phyloP scores from a whole-genome alignment of 2,797 vertebrate genomes.

The Uromys caudimaculatus region DNA sequence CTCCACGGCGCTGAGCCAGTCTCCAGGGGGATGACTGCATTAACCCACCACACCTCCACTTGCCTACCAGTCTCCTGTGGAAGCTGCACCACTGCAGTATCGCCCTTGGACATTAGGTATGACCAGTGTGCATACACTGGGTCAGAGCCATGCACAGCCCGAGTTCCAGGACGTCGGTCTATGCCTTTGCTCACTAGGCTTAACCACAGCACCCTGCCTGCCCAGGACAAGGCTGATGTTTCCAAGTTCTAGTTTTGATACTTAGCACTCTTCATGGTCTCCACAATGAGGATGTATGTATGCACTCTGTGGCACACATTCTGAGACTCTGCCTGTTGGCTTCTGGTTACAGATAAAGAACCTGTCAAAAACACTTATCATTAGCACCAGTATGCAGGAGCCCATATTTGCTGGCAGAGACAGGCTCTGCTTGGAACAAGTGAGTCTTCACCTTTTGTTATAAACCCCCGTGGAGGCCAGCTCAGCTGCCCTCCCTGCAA shows the following conservation, averaged over 20 bases:
- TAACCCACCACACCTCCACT: neutral
- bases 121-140: neutral
- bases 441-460: neutral
- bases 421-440: neutral
- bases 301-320: too few species aligned
- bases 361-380: neutral
- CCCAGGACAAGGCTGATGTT: neutral
- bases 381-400: neutral
- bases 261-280: neutral
- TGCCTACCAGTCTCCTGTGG: too few species aligned
- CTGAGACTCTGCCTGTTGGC: neutral
- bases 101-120: too few species aligned
- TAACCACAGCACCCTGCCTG: neutral
- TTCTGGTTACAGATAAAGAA: neutral
- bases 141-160: neutral
- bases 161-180: neutral
- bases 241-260: neutral
- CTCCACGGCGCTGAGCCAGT: neutral
- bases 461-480: neutral
- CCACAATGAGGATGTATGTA: neutral
- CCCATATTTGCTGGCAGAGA: neutral
- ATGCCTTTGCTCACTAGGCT: neutral
- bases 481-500: neutral
- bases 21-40: neutral
- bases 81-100: neutral